Base-by-base conservation (phyloP, 2,888 invertebrate genomes). In the Scaptomyza parva region DNA sequence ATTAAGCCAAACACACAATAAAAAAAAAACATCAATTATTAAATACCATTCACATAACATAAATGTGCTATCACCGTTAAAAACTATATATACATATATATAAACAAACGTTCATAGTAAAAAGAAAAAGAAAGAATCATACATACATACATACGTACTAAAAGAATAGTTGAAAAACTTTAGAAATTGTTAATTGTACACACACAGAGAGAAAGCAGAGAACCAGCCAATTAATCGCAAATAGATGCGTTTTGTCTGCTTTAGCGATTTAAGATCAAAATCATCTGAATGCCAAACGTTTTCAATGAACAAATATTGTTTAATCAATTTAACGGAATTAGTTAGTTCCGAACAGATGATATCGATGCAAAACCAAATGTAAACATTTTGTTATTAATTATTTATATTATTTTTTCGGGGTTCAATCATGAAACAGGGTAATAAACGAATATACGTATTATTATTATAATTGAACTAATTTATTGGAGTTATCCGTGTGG, bases 371-470 rank as follows among this genome's bases (percentile, higher is more conserved):
- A 60, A 54, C 14, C 54, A 63, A 71, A 63, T 68, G 71, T 70
- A 63, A 73, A 77, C 61, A 65, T 64, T 67, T 40, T 66, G 53
- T 69, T 76, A 76, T 53, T 22, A 33, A 64, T 61, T 58, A 37
- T 65, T 52, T 61, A 51, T 59, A 39, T 51, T 59, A 39, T 52
- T 63, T 63, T 73, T 67, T 73, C 48, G 72, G 76, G 70, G 70
- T 66, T 72, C 63, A 70, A 51, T 66, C 60, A 55, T 76, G 45
- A 76, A 83, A 80, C 79, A 80, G 79, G 79, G 79, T 80, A 80
- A 83, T 79, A 78, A 78, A 84, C 66, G 74, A 76, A 76, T 70
- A 79, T 83, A 80, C 84, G 81, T 80, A 80, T 80, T 73, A 70
- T 69, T 60, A 71, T 69, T 60, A 71, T 47, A 47, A 30, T 63